phyloP scores from a whole-genome alignment of 2,888 invertebrate species.

The Phortica okadai region DNA sequence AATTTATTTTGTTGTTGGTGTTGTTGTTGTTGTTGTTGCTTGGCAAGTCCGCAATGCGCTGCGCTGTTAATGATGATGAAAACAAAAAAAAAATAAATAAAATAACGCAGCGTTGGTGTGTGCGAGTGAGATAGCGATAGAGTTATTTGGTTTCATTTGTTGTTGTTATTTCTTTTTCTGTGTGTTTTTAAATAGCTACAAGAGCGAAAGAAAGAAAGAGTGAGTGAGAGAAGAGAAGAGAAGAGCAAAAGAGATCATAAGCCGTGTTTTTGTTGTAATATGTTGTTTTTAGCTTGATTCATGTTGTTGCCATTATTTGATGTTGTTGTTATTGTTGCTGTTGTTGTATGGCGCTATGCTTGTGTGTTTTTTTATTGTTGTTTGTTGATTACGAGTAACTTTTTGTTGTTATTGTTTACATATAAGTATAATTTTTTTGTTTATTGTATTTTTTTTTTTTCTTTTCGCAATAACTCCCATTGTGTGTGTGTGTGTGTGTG shows the following conservation, averaged over 20 bases:
- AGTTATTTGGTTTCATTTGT: background rate
- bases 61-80: background rate
- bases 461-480: background rate
- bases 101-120: too few relatives aligned
- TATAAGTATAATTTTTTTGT: too few relatives aligned
- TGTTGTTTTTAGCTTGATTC: too few relatives aligned
- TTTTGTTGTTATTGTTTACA: too few relatives aligned
- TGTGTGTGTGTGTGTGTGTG: background rate
- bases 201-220: background rate
- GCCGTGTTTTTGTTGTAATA: too few relatives aligned
- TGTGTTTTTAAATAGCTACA: too few relatives aligned
- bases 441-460: conserved; percentile 11
- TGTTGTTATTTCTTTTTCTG: background rate
- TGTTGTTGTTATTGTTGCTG: background rate
- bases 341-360: too few relatives aligned
- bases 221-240: background rate
- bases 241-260: too few relatives aligned
- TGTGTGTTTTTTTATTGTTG: too few relatives aligned
- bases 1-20: conserved; percentile 13
- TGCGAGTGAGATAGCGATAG: too few relatives aligned
- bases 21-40: background rate
- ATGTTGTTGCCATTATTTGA: background rate
- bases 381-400: too few relatives aligned
- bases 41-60: background rate
- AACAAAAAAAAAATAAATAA: background rate